Base-by-base conservation (phyloP, 2,113 vertebrate genomes). In the Marmota flaviventris region DNA sequence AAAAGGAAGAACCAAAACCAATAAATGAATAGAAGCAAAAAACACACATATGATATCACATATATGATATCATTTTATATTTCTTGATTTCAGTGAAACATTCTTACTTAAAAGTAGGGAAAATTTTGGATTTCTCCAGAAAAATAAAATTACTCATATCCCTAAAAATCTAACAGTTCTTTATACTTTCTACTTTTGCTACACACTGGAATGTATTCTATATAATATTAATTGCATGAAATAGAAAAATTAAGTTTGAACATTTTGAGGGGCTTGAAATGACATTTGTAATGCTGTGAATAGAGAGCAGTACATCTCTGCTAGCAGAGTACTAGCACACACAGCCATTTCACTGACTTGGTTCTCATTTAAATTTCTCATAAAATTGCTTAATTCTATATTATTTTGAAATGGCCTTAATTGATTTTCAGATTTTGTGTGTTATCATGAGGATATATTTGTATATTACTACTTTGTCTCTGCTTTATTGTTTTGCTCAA, bases 401-500 rank as follows among this genome's bases (percentile, higher is more conserved):
- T 65, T 34, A 79, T 85, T 92, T 95, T n/a, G 91, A 89, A 97
- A 95, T 92, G 78, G 9, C 12, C 93, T 97, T 97, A 97, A 98
- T 89, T 97, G 87, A 93, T 97, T 97, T 97, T 97, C 84, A 72
- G 37, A 97, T 98, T 95, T 96, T 87, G 96, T 94, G 27, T 72
- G 70, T 82, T 82, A 93, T 92, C 75, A 94, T 39, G 42, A 58
- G 89, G 20, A 96, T 53, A 8, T 93, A 53, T 94, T 98, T 98
- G 97, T 95, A 95, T 97, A 96, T 97, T 97, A 96, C 79, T 93
- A 69, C 82, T 89, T 78, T 96, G 72, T 42, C 69, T 98, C 95
- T 93, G 58, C 83, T 97, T 97, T 97, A 97, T 96, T 98, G 83
- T 98, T 98, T 97, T 91, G 75, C 96, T 98, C 97, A 93, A 92